Conservation (phyloP, 1,140 invertebrate genomes). For the Leucophenga varia region DNA sequence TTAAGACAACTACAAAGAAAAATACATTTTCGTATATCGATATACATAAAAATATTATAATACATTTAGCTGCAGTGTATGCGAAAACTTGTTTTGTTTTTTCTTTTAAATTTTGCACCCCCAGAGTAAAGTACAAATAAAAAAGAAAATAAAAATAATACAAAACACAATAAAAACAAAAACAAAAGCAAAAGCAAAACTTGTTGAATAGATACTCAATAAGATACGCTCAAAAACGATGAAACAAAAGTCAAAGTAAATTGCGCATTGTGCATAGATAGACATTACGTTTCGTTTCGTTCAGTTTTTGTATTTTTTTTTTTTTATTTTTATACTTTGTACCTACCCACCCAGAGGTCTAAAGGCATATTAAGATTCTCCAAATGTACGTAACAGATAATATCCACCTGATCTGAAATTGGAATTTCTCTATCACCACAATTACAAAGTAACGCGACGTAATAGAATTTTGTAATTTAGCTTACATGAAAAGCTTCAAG, state of each 20-base stretch:
- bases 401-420: no score
- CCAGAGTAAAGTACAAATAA: slow-evolving; percentile 37
- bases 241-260: slow-evolving; percentile 19
- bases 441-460: no score
- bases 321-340: no score
- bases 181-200: slow-evolving; percentile 16
- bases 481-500: no score
- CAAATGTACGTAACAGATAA: no score
- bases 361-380: no score
- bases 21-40: slow-evolving; percentile 2
- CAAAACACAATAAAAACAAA: slow-evolving; percentile 30
- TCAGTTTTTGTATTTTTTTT: no score
- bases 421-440: no score
- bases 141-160: slow-evolving; percentile 31
- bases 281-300: no score
- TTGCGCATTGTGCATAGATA: slow-evolving; percentile 20
- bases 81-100: slow-evolving; percentile 52
- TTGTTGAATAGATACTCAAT: slow-evolving; percentile 23
- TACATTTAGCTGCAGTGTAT: slow-evolving; percentile 34
- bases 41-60: no score
- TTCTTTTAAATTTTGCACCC: slow-evolving; percentile 48
- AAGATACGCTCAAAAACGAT: slow-evolving; percentile 22
- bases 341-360: no score
- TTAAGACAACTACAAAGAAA: background rate
- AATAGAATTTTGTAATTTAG: no score